Evolutionary conservation across 2,888 invertebrate genomes (phyloP).

Genomic region (Cacoxenus indagator): DNA sequence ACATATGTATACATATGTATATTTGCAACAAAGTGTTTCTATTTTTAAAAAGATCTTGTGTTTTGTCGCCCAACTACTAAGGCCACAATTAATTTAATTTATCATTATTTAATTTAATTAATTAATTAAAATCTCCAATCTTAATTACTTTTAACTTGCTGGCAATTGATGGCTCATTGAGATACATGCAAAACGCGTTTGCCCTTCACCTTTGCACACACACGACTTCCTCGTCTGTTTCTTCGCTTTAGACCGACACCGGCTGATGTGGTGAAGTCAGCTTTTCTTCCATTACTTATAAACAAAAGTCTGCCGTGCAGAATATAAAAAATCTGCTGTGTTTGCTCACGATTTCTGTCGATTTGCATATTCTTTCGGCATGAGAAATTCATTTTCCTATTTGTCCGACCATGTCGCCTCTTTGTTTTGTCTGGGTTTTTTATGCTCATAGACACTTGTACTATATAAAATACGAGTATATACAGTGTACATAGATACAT

Average conservation of each 20-base stretch:
- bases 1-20: too few relatives aligned
- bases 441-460: too few relatives aligned
- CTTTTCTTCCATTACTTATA: slow-evolving; percentile 15
- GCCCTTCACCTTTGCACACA: neutral
- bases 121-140: neutral
- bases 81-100: too few relatives aligned
- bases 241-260: neutral
- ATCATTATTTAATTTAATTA: too few relatives aligned
- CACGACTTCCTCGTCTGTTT: neutral
- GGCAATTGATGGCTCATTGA: neutral
- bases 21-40: too few relatives aligned
- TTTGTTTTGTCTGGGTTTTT: too few relatives aligned
- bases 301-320: slow-evolving; percentile 35
- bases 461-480: too few relatives aligned
- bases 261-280: neutral
- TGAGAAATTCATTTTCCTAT: too few relatives aligned
- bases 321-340: slow-evolving; percentile 34
- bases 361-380: slow-evolving; percentile 36
- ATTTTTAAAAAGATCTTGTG: too few relatives aligned
- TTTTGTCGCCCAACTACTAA: too few relatives aligned
- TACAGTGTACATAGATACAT: too few relatives aligned
- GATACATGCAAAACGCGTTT: neutral
- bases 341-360: slow-evolving; percentile 36
- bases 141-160: neutral
- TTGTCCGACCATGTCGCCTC: too few relatives aligned